Evolutionary conservation across 1,140 invertebrate genomes (phyloP), one percentile per base, ranked within the genome.

Genomic region (Drosophila carrolli): DNA sequence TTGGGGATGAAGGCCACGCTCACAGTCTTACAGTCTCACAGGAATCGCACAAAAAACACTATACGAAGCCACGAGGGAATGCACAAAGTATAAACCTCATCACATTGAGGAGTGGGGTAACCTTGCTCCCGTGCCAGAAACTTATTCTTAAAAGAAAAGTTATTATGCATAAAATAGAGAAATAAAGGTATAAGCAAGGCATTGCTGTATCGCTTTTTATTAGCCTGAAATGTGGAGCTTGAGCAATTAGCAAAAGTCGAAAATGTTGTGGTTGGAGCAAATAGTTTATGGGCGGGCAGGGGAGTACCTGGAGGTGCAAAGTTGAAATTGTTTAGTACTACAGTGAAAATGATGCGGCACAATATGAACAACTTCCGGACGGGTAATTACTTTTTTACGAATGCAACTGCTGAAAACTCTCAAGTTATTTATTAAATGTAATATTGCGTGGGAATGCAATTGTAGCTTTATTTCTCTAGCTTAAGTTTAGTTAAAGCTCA

Each of bases 91-190:
- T 19, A 51, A 62, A 62, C 53, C 50, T 62, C 11, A 47, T 37
- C 29, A 65, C 38, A 35, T 5, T 43, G 35, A n/a, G 48, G 13
- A 43, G 19, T 29, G 14, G 46, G 53, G 47, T 27, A 75, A 41
- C 23, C 60, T 53, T 63, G 44, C 44, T 41, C n/a, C 46, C 13
- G 9, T 55, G 6, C 46, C 23, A 60, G 35, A 47, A 55, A 43
- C 16, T 44, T 66, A 71, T 71, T 44, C 65, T 58, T 58, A 57
- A 58, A 75, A 59, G 38, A 44, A 53, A 73, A 73, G 67, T 75
- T 75, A 76, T 63, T 75, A 75, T 67, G 73, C 74, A 75, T 75
- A 75, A 67, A 75, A 67, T 32, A 29, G 5, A 65, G 41, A 75
- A 66, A 75, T 66, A 56, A 63, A 40, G 70, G 58, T 59, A 55